Evolutionary conservation across 2,888 invertebrate genomes (phyloP).

Genomic region (Xylota segnis): DNA sequence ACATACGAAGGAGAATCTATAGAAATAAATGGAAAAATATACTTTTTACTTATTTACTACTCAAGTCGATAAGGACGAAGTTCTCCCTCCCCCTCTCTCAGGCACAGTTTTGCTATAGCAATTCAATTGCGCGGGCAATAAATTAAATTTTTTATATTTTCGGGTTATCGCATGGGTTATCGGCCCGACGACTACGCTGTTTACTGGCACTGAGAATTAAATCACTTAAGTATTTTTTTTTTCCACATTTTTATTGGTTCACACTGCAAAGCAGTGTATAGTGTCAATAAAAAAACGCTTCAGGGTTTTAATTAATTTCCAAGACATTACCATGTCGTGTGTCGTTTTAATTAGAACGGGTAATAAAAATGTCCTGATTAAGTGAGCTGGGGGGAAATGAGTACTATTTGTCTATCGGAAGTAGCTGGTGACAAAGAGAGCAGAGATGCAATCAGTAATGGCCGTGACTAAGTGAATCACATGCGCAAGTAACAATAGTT

Average conservation of each 20-base stretch:
- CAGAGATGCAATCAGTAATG: background rate
- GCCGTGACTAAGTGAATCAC: background rate
- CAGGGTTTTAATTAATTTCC: conserved; percentile 65
- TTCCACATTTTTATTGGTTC: conserved; percentile 24
- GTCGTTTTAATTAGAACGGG: conserved; percentile 59
- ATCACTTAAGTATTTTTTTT: conserved; percentile 1
- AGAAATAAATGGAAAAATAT: conserved; percentile 26
- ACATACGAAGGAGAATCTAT: conserved; percentile 31
- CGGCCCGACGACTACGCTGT: conserved; percentile 29
- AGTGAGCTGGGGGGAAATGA: conserved; percentile 25
- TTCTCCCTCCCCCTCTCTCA: conserved; percentile 40
- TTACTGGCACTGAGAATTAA: conserved; percentile 44
- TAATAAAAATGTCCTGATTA: conserved; percentile 52
- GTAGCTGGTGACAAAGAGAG: background rate
- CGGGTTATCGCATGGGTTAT: conserved; percentile 71
- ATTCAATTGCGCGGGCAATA: conserved; percentile 52
- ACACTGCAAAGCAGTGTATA: background rate
- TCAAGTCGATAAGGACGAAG: conserved; percentile 61
- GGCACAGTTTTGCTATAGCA: conserved; percentile 38
- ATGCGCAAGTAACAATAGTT: background rate
- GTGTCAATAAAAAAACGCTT: conserved; percentile 30
- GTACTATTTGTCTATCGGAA: conserved; percentile 47
- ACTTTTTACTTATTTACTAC: conserved; percentile 34
- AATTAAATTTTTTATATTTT: conserved; percentile 58
- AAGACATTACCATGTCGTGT: conserved; percentile 58